phyloP scores from a whole-genome alignment of 2,888 invertebrate genomes.

The Volucella bombylans region DNA sequence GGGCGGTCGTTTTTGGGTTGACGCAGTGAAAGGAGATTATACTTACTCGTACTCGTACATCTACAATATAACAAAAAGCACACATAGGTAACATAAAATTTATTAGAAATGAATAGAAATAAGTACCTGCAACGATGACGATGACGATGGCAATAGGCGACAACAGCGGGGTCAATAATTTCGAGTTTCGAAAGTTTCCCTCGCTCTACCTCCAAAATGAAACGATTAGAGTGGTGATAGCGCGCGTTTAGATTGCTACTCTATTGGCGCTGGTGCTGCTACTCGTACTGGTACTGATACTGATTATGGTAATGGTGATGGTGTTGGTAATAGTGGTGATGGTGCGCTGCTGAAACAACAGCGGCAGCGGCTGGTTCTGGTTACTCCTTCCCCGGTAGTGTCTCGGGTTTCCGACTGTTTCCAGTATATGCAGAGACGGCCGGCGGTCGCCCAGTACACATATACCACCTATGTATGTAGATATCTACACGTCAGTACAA shows the following conservation, averaged over 20 bases:
- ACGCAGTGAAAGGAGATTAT: too few species aligned
- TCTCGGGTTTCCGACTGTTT: background rate
- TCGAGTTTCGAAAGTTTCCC: slow-evolving; percentile 71
- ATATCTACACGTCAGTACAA: slow-evolving; percentile 56
- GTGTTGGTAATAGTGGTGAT: too few species aligned
- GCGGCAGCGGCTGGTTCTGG: slow-evolving; percentile 18
- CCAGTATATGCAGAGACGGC: slow-evolving; percentile 1
- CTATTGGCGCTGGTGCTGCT: slow-evolving; percentile 12
- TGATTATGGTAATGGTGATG: too few species aligned
- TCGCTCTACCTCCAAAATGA: slow-evolving; percentile 48
- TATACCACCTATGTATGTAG: slow-evolving; percentile 27
- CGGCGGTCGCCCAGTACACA: slow-evolving; percentile 26
- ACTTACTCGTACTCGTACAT: too few species aligned
- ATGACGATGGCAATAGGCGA: slow-evolving; percentile 20
- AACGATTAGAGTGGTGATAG: slow-evolving; percentile 53
- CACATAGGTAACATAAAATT: background rate
- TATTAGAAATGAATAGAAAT: slow-evolving; percentile 54
- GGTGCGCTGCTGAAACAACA: too few species aligned
- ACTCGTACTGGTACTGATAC: background rate
- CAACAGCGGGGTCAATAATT: slow-evolving; percentile 76
- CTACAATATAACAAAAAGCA: too few species aligned
- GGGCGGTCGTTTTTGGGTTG: background rate
- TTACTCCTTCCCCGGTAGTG: slow-evolving; percentile 13
- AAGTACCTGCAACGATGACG: slow-evolving; percentile 70
- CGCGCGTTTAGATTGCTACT: slow-evolving; percentile 52